Percentiles rank a stretch among this genome's conserved stretches.
Evolutionary conservation across 2,797 vertebrate genomes (phyloP).

Genomic region (Pangasius sanitwongsei): DNA sequence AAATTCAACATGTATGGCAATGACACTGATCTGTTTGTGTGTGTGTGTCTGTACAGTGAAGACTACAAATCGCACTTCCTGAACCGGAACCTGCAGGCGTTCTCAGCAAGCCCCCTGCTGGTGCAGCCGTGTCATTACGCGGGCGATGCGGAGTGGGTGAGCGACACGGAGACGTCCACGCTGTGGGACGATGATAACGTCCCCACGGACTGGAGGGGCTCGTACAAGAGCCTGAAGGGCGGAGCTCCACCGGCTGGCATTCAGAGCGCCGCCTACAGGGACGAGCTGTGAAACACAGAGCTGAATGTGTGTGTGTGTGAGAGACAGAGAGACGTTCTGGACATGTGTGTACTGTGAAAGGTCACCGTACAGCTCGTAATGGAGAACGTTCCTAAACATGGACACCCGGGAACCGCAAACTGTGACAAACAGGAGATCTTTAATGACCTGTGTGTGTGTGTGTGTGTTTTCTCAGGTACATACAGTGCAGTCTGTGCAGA

Average conservation of each 20-base stretch:
- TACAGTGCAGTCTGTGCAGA: not conserved
- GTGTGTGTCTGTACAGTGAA: constrained; percentile 73
- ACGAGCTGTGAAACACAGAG: constrained; percentile 76
- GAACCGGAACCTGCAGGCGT: constrained; percentile 85
- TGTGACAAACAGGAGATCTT: not conserved
- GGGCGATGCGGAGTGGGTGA: constrained; percentile 88
- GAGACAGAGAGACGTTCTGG: not conserved
- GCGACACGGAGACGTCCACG: constrained; percentile 96
- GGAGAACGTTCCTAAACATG: not conserved
- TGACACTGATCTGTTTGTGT: not conserved
- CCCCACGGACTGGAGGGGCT: constrained; percentile 87
- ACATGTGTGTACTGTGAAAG: not conserved
- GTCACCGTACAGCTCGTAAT: not conserved
- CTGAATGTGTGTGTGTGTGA: not conserved
- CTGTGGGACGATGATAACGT: constrained; percentile 90
- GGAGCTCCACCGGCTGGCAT: constrained; percentile 63
- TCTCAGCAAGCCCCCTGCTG: constrained; percentile 86
- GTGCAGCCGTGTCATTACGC: constrained; percentile 92
- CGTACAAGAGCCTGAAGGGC: constrained; percentile 87
- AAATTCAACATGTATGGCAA: not conserved
- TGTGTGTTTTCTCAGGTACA: constrained; percentile 25
- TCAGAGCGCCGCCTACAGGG: constrained; percentile 70
- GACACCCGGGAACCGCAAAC: not conserved
- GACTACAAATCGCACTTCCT: constrained; percentile 88
- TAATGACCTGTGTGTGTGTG: not conserved